Evolutionary conservation across 2,888 invertebrate species (phyloP).

Genomic region (Mystacides longicornis): DNA sequence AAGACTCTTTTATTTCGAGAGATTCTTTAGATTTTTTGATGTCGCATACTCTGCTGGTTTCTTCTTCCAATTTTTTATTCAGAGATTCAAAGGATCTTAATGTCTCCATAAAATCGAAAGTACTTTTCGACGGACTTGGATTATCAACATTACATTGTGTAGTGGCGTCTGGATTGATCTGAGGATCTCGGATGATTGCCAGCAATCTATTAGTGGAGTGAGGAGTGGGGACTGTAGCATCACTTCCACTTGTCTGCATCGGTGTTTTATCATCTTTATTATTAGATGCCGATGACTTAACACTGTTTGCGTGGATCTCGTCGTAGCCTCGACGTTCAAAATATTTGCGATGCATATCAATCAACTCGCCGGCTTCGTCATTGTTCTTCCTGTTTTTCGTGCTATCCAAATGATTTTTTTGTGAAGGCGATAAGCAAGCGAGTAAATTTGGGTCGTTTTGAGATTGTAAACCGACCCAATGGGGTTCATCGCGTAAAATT

Average conservation of each 20-base stretch:
- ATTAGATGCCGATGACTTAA: constrained; percentile 26
- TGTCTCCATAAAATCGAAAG: constrained; percentile 26
- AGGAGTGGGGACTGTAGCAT: constrained; percentile 31
- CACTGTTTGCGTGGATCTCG: constrained; percentile 32
- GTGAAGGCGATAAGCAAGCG: constrained; percentile 67
- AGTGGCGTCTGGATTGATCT: constrained; percentile 31
- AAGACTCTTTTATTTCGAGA: constrained; percentile 10
- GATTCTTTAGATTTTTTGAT: constrained; percentile 12
- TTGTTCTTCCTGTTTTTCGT: constrained; percentile 41
- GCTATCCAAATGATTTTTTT: constrained; percentile 53
- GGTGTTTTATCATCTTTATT: constrained; percentile 25
- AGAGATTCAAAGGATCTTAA: constrained; percentile 22
- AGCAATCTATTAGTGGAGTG: constrained; percentile 53
- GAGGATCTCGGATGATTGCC: constrained; percentile 54
- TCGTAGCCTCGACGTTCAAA: constrained; percentile 56
- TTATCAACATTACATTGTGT: constrained; percentile 13
- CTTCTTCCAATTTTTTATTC: constrained; percentile 18
- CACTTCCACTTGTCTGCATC: constrained; percentile 27
- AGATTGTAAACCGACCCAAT: constrained; percentile 56
- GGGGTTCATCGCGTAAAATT: constrained; percentile 38
- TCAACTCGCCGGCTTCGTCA: constrained; percentile 52
- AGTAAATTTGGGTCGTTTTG: constrained; percentile 53
- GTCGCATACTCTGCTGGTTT: constrained; percentile 2
- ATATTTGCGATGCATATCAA: constrained; percentile 64
- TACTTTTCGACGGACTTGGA: constrained; percentile 11